phyloP scores from a whole-genome alignment of 2,797 vertebrate species.

The Gambelia wislizenii region DNA sequence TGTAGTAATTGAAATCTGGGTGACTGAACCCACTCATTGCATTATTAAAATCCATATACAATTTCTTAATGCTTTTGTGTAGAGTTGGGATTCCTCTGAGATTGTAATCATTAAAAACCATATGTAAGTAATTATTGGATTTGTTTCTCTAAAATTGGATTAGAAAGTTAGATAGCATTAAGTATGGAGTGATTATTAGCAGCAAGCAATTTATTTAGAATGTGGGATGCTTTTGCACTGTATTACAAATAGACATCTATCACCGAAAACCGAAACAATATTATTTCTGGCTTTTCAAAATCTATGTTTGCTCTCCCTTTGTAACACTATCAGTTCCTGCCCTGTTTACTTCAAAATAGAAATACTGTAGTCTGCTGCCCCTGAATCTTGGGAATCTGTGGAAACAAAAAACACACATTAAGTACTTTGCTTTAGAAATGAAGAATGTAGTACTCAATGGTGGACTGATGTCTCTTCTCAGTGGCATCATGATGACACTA shows the following conservation, averaged over 20 bases:
- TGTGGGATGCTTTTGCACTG: slow-evolving; percentile 41
- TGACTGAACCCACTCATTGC: slow-evolving; percentile 74
- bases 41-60: slow-evolving; percentile 77
- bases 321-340: background rate
- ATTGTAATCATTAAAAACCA: slow-evolving; percentile 75
- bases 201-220: slow-evolving; percentile 68
- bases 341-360: slow-evolving; percentile 45
- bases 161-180: slow-evolving; percentile 75
- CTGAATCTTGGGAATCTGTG: slow-evolving; percentile 43
- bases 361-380: background rate
- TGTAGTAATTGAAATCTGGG: slow-evolving; percentile 76
- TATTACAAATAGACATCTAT: slow-evolving; percentile 51
- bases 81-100: slow-evolving; percentile 71
- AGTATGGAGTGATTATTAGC: slow-evolving; percentile 72
- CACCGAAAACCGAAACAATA: slow-evolving; percentile 50
- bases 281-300: background rate
- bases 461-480: background rate
- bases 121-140: slow-evolving; percentile 76
- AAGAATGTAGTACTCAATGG: background rate
- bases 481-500: background rate
- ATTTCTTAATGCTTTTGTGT: slow-evolving; percentile 67
- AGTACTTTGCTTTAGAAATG: background rate
- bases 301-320: background rate
- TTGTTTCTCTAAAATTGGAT: slow-evolving; percentile 76
- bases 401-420: background rate